Conservation (phyloP, 37 sponge, comb jelly and placozoan genomes). For the Ianthella basta region DNA sequence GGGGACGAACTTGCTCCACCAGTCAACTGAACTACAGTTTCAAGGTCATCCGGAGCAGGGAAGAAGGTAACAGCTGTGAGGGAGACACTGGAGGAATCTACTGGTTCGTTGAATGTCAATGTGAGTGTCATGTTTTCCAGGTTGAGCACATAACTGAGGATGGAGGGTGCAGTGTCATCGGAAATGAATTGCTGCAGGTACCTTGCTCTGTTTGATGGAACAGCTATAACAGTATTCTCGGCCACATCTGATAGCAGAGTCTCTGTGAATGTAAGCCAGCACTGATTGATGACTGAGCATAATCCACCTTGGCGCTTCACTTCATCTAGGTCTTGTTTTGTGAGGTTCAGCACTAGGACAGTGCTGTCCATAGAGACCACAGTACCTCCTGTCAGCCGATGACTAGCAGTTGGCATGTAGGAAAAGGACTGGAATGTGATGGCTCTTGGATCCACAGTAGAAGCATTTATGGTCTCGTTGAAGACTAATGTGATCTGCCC, state of each 20-base stretch:
- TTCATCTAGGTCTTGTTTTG: slow-evolving; percentile 56
- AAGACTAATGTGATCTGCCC: slow-evolving; percentile 65
- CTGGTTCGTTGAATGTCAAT: slow-evolving; percentile 81
- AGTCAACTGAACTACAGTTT: slow-evolving; percentile 48
- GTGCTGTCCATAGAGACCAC: slow-evolving; percentile 48
- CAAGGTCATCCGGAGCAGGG: slow-evolving; percentile 31
- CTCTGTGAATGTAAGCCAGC: slow-evolving; percentile 83
- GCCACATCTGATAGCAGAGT: slow-evolving; percentile 71
- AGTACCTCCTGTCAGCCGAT: slow-evolving; percentile 72
- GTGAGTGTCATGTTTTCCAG: slow-evolving; percentile 67
- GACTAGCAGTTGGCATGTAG: slow-evolving; percentile 44
- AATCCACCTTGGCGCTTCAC: slow-evolving; percentile 73
- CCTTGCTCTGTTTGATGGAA: slow-evolving; percentile 60
- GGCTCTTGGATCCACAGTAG: slow-evolving; percentile 61
- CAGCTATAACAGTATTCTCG: slow-evolving; percentile 51
- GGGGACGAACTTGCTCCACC: slow-evolving; percentile 59
- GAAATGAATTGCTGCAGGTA: slow-evolving; percentile 53
- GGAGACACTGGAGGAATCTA: slow-evolving; percentile 62
- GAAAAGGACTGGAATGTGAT: slow-evolving; percentile 88
- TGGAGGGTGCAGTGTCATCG: slow-evolving; percentile 64
- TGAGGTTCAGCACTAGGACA: slow-evolving; percentile 53
- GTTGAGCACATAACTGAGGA: slow-evolving; percentile 68
- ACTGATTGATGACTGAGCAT: slow-evolving; percentile 83
- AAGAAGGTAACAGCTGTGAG: slow-evolving; percentile 64
- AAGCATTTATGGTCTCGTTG: slow-evolving; percentile 85